Conservation (phyloP, 1,140 invertebrate genomes). For the Drosophila insularis region DNA sequence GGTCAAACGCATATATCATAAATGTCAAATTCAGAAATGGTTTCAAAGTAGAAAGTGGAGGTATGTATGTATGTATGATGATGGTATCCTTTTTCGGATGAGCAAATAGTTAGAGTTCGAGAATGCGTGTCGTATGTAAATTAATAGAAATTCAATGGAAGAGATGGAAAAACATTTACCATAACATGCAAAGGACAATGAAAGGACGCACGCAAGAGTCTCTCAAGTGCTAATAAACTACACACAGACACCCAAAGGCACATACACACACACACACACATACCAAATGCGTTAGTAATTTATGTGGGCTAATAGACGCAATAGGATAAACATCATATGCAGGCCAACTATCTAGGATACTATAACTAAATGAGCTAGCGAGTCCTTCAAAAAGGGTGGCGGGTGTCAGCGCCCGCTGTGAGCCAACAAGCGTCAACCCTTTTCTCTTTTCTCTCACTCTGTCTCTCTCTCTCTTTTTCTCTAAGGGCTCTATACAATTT, state of each 20-base stretch:
- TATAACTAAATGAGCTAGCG: no score
- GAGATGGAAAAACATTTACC: slow-evolving; percentile 14
- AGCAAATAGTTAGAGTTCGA: slow-evolving; percentile 52
- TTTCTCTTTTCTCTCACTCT: slow-evolving; percentile 31
- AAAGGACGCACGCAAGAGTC: slow-evolving; percentile 64
- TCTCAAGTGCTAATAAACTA: slow-evolving; percentile 78
- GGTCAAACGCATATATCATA: slow-evolving; percentile 61
- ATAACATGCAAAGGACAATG: slow-evolving; percentile 72
- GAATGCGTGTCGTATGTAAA: slow-evolving; percentile 80
- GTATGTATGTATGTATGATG: no score
- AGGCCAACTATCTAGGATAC: slow-evolving; percentile 26
- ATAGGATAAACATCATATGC: slow-evolving; percentile 71
- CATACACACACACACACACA: slow-evolving; percentile 56
- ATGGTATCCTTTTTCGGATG: neutral
- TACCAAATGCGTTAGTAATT: slow-evolving; percentile 67
- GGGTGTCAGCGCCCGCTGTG: slow-evolving; percentile 42
- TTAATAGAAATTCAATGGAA: slow-evolving; percentile 58
- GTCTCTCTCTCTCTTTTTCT: no score
- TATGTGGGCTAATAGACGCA: slow-evolving; percentile 65
- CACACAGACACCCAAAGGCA: slow-evolving; percentile 44
- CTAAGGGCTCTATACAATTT: slow-evolving; percentile 44
- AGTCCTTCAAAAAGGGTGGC: neutral
- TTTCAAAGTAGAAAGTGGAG: neutral
- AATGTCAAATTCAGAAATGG: slow-evolving; percentile 34
- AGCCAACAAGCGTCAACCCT: slow-evolving; percentile 63